Conservation (phyloP, 2,888 invertebrate species). For the Amphipyra tragopoginis region DNA sequence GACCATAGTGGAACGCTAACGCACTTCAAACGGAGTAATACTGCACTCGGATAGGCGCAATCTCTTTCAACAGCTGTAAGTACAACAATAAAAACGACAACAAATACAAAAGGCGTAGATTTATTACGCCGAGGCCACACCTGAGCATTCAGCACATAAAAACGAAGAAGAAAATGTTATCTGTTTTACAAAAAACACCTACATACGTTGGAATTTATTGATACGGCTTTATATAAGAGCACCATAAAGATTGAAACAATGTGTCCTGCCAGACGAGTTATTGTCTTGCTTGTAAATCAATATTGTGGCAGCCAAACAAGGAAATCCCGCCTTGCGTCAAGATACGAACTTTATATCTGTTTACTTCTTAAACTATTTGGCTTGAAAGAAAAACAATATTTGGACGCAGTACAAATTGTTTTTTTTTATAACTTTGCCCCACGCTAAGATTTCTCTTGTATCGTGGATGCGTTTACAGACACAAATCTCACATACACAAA, state of each 20-base stretch:
- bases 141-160: conserved; percentile 37
- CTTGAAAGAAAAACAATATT: no score
- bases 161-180: conserved; percentile 32
- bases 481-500: no score
- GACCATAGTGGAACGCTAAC: conserved; percentile 4
- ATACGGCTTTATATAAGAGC: conserved; percentile 40
- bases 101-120: conserved; percentile 27
- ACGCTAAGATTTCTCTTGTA: no score
- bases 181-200: conserved; percentile 36
- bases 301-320: conserved; percentile 27
- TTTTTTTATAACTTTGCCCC: no score
- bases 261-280: conserved; percentile 39
- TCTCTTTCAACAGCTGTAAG: conserved; percentile 4
- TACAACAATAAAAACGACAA: conserved; percentile 22
- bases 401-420: no score
- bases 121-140: conserved; percentile 30
- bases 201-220: conserved; percentile 47
- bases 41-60: conserved; percentile 4
- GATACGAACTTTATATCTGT: conserved; percentile 11
- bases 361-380: conserved; percentile 6
- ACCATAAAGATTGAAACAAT: conserved; percentile 49
- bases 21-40: no score
- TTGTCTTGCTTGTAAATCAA: conserved; percentile 43
- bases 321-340: conserved; percentile 20
- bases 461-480: no score